Conservation (phyloP, 2,888 invertebrate species). For the Leistus spinibarbis region DNA sequence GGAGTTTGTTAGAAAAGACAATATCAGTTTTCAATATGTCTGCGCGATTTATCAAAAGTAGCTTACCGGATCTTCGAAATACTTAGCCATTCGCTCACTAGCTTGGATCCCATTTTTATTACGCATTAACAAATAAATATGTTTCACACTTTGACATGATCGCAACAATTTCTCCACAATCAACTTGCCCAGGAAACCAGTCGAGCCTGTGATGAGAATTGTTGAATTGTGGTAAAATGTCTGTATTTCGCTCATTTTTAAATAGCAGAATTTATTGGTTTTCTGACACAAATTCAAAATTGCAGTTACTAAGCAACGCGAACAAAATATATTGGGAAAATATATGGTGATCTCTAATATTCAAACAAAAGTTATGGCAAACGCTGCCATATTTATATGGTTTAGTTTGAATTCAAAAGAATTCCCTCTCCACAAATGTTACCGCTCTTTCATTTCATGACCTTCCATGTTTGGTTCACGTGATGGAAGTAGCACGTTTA, state of each 20-base stretch:
- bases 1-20: neutral
- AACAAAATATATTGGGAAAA: neutral
- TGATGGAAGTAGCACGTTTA: neutral
- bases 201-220: constrained; percentile 17
- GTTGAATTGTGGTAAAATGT: constrained; percentile 18
- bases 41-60: neutral
- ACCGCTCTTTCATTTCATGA: too few relatives aligned
- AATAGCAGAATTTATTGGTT: too few relatives aligned
- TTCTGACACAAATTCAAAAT: neutral
- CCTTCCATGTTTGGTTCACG: neutral
- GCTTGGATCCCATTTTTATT: constrained; percentile 7
- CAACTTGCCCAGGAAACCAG: constrained; percentile 22
- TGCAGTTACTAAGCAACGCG: neutral
- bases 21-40: neutral
- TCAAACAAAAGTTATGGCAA: too few relatives aligned
- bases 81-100: constrained; percentile 18
- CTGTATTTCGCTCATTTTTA: constrained; percentile 14
- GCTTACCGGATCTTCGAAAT: constrained; percentile 26
- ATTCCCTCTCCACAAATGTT: too few relatives aligned
- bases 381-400: too few relatives aligned
- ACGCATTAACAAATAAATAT: constrained; percentile 26
- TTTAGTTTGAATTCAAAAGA: too few relatives aligned
- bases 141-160: constrained; percentile 13
- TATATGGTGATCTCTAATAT: neutral
- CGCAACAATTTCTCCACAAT: constrained; percentile 17